These are phyloP conservation scores for Saturnia japonica DNA, from an alignment of 2,888 invertebrate species.

Conservation along the genomic window DNA sequence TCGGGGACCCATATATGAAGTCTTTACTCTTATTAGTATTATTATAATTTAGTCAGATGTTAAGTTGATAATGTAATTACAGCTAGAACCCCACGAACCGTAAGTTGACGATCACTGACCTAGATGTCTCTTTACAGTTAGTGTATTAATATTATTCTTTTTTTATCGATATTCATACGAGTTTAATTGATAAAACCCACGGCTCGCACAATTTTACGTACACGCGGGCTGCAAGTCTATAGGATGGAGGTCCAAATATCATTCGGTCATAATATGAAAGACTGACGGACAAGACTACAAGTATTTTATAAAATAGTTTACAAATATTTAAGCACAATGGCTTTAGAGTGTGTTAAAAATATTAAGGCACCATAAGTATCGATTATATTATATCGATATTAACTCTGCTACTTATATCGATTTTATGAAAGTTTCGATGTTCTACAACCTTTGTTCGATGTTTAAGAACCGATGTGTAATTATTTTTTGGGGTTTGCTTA, in stretches of 20 bases:
- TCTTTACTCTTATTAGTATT: too few relatives aligned
- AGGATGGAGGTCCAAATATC: not conserved
- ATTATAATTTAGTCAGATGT: too few relatives aligned
- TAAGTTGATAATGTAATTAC: too few relatives aligned
- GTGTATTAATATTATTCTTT: too few relatives aligned
- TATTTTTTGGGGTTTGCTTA: not conserved
- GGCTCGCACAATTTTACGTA: not conserved
- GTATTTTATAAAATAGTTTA: conserved; percentile 8
- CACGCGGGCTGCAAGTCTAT: conserved; percentile 11
- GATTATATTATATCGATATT: not conserved
- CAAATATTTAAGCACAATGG: not conserved
- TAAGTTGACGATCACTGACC: too few relatives aligned
- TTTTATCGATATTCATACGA: not conserved
- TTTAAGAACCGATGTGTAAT: too few relatives aligned
- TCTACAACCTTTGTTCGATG: not conserved
- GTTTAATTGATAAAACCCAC: not conserved
- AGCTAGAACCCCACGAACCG: too few relatives aligned
- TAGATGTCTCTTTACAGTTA: too few relatives aligned
- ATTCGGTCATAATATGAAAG: conserved; percentile 1
- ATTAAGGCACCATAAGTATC: not conserved
- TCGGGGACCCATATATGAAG: too few relatives aligned
- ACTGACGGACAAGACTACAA: conserved; percentile 17
- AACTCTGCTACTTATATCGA: not conserved
- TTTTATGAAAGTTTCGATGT: not conserved
- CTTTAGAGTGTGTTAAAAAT: not conserved